These are phyloP conservation scores for Desmophyllum pertusum DNA, from an alignment of 92 coral and sea anemone genomes.

Conservation along the genomic window DNA sequence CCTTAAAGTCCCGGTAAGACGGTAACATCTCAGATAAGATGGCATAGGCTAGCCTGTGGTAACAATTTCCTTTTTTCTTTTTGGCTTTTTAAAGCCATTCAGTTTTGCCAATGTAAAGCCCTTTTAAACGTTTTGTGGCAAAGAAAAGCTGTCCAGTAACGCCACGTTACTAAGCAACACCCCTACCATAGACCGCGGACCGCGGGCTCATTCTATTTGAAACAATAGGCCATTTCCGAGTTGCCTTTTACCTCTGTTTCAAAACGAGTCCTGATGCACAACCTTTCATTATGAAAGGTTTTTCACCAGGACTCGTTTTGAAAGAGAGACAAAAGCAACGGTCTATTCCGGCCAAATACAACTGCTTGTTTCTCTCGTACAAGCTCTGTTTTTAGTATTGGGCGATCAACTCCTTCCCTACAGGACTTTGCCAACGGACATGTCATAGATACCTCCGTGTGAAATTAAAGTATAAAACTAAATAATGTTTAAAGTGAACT, in stretches of 20 bases:
- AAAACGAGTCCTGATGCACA: no score
- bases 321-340: no score
- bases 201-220: background rate
- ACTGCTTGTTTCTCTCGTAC: background rate
- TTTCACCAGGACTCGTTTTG: no score
- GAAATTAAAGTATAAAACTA: background rate
- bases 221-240: no score
- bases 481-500: background rate
- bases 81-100: background rate
- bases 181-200: constrained; percentile 40
- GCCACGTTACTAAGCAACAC: background rate
- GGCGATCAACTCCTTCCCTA: background rate
- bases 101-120: constrained; percentile 20
- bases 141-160: background rate
- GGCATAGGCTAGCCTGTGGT: background rate
- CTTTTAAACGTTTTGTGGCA: background rate
- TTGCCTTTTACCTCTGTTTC: no score
- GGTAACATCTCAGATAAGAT: background rate
- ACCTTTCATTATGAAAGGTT: no score
- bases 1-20: constrained; percentile 78
- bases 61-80: background rate
- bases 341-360: no score
- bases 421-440: background rate
- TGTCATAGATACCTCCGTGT: background rate
- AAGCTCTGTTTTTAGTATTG: background rate